These are phyloP conservation scores for Euphonia xanthogaster DNA, from an alignment of 2,797 vertebrate genomes.

Conservation along the genomic window DNA sequence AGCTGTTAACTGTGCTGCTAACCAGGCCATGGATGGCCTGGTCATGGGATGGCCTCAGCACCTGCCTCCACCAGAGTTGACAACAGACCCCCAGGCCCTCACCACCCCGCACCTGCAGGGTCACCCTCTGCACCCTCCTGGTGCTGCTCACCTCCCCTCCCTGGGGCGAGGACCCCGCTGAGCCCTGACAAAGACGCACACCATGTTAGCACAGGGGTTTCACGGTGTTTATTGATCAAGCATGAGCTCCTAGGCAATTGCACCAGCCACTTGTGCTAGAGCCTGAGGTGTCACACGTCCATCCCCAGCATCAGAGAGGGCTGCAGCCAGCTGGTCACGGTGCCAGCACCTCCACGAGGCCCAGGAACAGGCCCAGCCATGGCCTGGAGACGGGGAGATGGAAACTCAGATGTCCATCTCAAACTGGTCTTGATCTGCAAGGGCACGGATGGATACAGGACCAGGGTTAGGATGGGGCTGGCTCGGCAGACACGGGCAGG, in stretches of 20 bases:
- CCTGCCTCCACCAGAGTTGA: not conserved
- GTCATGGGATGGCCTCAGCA: rapidly evolving
- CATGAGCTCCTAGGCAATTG: constrained; percentile 62
- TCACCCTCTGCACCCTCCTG: not conserved
- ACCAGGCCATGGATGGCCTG: no score
- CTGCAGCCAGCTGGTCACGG: constrained; percentile 51
- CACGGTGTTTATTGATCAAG: constrained; percentile 68
- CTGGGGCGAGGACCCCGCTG: rapidly evolving
- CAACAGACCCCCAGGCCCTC: not conserved
- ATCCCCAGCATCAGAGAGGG: constrained; percentile 64
- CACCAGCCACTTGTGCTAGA: constrained; percentile 63
- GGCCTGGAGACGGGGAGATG: constrained; percentile 34
- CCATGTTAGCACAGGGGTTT: constrained; percentile 10
- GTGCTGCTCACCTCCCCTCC: not conserved
- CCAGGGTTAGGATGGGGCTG: not conserved
- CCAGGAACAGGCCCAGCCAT: constrained; percentile 57
- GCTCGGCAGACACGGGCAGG: not conserved
- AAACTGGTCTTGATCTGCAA: constrained; percentile 75
- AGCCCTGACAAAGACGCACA: not conserved
- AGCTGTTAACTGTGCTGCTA: not conserved
- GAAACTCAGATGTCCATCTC: constrained; percentile 76
- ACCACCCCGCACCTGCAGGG: not conserved
- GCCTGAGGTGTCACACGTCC: constrained; percentile 61
- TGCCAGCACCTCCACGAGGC: constrained; percentile 64
- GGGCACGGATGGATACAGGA: not conserved